Evolutionary conservation across 2,888 invertebrate species (phyloP), one percentile per base, ranked within the genome.

Genomic region (Neocrepidodera transversa): DNA sequence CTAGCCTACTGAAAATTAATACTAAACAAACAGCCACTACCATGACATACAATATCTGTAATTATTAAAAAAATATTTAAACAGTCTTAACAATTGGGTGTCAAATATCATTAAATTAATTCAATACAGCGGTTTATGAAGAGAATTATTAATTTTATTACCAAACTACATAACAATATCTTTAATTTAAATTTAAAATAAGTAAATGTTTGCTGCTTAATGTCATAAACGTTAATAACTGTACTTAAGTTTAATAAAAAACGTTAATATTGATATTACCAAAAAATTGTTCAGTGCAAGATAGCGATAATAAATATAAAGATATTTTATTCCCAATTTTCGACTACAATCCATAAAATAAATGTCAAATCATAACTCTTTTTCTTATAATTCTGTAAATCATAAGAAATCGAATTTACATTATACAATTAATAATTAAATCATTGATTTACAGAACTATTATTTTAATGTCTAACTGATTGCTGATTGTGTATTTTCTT

Each of bases 11-110:
- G 58, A 67, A 64, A 64, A 64, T 62, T 67, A 62, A 65, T 67
- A 68, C 67, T 59, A 62, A 66, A 64, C 74, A 74, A 52, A 65
- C 74, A 73, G 72, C 77, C 78, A 78, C 76, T 77, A 77, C 76
- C 76, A 78, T 76, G 75, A 78, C 76, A 77, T 78, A 70, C 62
- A 48, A 59, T 56, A 53, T 53, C 35, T 49, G 23, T 35, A 50
- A 35, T 35, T 48, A 53, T 43, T 42, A 26, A 45, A 45, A 14
- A 45, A 26, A 45, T 45, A 45, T 11, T 26, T 45, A 16, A 17
- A 35, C 14, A 43, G 35, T 20, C 8, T 32, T n/a, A 53, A 43
- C 36, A 50, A 40, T 54, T 54, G 54, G 43, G 18, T 14, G 26
- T 28, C 2, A 28, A 28, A 28, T 28, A 28, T 28, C 28, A 7